phyloP scores from a whole-genome alignment of 2,888 invertebrate genomes.

The Coremacera marginata region DNA sequence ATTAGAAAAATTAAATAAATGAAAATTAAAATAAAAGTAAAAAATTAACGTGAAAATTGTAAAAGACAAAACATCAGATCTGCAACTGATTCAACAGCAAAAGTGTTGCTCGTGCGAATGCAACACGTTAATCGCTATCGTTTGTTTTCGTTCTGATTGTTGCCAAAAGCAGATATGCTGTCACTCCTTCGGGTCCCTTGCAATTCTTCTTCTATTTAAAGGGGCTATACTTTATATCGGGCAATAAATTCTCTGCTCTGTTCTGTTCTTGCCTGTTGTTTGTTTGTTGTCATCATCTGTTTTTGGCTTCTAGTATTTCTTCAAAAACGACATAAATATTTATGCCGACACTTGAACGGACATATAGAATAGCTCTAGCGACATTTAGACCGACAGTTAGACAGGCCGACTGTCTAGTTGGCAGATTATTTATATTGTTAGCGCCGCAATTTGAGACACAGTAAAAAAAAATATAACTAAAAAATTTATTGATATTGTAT shows the following conservation, averaged over 20 bases:
- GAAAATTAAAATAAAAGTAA: too few species aligned
- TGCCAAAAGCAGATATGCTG: neutral
- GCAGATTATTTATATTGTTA: slow-evolving; percentile 32
- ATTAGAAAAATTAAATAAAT: neutral
- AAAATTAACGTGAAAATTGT: slow-evolving; percentile 17
- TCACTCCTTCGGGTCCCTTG: neutral
- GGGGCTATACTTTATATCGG: neutral
- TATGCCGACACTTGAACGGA: slow-evolving; percentile 1
- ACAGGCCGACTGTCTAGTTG: slow-evolving; percentile 5
- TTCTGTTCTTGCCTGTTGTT: neutral
- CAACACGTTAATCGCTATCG: slow-evolving; percentile 21
- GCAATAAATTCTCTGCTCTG: slow-evolving; percentile 13
- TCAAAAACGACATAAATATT: neutral
- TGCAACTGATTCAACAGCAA: neutral
- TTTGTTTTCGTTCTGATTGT: slow-evolving; percentile 2
- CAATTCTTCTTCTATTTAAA: neutral
- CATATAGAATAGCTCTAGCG: neutral
- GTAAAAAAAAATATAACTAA: too few species aligned
- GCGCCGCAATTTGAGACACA: slow-evolving; percentile 20
- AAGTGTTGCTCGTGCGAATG: slow-evolving; percentile 24
- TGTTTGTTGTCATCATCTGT: neutral
- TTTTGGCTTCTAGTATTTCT: neutral
- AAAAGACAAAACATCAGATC: slow-evolving; percentile 9
- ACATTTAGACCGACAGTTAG: slow-evolving; percentile 4
- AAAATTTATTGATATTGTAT: too few species aligned